Evolutionary conservation across 2,797 vertebrate genomes (phyloP).

Genomic region (Scarus forsteni): DNA sequence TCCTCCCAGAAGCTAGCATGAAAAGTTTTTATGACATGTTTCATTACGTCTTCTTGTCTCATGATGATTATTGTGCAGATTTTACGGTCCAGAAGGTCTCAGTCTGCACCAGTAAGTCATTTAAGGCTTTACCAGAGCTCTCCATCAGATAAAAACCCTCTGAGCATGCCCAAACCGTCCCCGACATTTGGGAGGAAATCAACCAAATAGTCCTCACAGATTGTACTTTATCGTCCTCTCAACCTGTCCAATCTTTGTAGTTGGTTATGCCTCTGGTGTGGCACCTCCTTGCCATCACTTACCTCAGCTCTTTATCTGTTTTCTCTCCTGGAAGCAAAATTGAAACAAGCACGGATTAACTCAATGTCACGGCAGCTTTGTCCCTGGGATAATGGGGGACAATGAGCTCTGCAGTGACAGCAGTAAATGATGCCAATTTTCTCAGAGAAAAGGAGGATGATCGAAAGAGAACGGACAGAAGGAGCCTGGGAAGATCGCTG

Average conservation of each 20-base stretch:
- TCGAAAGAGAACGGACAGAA: slow-evolving; percentile 30
- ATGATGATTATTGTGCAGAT: slow-evolving; percentile 8
- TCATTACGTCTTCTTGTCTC: background rate
- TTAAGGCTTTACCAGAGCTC: background rate
- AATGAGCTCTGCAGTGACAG: slow-evolving; percentile 66
- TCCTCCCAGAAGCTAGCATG: slow-evolving; percentile 5
- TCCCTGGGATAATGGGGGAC: slow-evolving; percentile 70
- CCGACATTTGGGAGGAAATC: slow-evolving; percentile 55
- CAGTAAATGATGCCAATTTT: slow-evolving; percentile 72
- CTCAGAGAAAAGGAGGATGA: slow-evolving; percentile 52
- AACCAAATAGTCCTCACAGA: slow-evolving; percentile 53
- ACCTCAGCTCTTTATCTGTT: slow-evolving; percentile 73
- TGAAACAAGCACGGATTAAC: slow-evolving; percentile 77
- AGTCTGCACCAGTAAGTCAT: slow-evolving; percentile 4
- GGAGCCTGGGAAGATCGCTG: slow-evolving; percentile 59
- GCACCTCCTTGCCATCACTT: slow-evolving; percentile 52
- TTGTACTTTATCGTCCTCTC: slow-evolving; percentile 49
- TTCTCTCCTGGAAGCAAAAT: slow-evolving; percentile 61
- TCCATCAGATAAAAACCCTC: slow-evolving; percentile 23
- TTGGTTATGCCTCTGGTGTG: slow-evolving; percentile 31
- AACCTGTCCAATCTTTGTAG: slow-evolving; percentile 37
- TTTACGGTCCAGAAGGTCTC: slow-evolving; percentile 15
- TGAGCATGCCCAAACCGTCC: slow-evolving; percentile 11
- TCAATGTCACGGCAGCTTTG: slow-evolving; percentile 78
- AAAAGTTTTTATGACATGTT: slow-evolving; percentile 1